phyloP scores from a whole-genome alignment of 1,140 invertebrate species.

The Drosophila ficusphila region DNA sequence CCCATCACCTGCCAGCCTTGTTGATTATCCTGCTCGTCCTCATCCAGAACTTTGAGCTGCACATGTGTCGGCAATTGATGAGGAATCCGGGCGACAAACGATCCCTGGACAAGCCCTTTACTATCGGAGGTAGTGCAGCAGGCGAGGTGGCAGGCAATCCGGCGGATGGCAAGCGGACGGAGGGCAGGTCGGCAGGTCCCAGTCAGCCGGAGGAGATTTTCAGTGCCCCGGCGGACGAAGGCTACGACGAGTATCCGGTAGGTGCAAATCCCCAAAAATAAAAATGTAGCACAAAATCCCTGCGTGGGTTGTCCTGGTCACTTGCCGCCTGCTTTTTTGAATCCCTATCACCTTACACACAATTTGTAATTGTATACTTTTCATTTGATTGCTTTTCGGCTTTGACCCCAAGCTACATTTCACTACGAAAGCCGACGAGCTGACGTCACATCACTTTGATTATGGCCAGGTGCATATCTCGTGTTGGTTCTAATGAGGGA shows the following conservation, averaged over 20 bases:
- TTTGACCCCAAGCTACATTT: constrained; percentile 43
- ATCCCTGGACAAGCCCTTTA: constrained; percentile 10
- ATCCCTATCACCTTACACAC: constrained; percentile 66
- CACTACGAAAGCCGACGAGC: background rate
- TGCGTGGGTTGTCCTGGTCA: constrained; percentile 29
- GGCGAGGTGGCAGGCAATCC: constrained; percentile 16
- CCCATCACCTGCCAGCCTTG: constrained; percentile 61
- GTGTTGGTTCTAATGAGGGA: constrained; percentile 26
- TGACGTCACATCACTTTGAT: constrained; percentile 56
- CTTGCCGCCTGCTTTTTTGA: constrained; percentile 12
- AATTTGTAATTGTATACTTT: constrained; percentile 77
- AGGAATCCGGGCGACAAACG: constrained; percentile 35
- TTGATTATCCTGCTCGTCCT: constrained; percentile 64
- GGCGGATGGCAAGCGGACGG: constrained; percentile 33
- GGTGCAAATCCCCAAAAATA: constrained; percentile 15
- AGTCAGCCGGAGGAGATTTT: constrained; percentile 81
- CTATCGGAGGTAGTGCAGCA: constrained; percentile 27
- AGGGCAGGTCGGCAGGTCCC: constrained; percentile 24
- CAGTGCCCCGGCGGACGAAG: constrained; percentile 59
- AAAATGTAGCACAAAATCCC: constrained; percentile 12
- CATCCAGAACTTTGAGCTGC: constrained; percentile 68
- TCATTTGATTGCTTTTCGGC: constrained; percentile 73
- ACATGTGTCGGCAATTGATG: constrained; percentile 75
- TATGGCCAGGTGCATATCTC: background rate
- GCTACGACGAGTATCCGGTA: constrained; percentile 82